Percentiles rank a stretch among this genome's conserved stretches.
Evolutionary conservation across 2,113 vertebrate species (phyloP).

Genomic region (Archocentrus centrarchus): DNA sequence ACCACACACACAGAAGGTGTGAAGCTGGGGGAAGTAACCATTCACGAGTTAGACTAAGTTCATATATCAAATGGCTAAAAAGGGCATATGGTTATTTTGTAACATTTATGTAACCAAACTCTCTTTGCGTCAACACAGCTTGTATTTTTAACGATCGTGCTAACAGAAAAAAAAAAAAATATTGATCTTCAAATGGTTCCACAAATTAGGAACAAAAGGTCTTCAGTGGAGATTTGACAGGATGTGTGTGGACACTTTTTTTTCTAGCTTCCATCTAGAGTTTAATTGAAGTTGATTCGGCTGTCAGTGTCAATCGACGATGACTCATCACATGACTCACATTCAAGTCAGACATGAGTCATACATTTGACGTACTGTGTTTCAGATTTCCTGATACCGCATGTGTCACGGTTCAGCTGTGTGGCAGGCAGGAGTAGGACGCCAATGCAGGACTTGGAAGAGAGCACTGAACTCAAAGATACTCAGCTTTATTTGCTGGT

Average conservation of each 20-base stretch:
- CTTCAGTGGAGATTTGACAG: neutral
- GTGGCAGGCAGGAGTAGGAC: too few relatives aligned
- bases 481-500: too few relatives aligned
- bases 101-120: slow-evolving; percentile 6
- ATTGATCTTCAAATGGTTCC: slow-evolving; percentile 13
- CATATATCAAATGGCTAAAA: neutral
- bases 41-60: neutral
- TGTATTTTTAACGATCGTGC: neutral
- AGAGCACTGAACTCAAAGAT: too few relatives aligned
- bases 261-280: neutral
- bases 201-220: slow-evolving; percentile 12
- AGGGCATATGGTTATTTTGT: neutral
- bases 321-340: neutral
- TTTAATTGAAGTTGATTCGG: neutral
- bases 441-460: too few relatives aligned
- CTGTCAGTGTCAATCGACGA: neutral
- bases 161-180: slow-evolving; percentile 14
- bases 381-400: neutral
- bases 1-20: neutral
- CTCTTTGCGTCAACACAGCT: neutral
- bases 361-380: neutral
- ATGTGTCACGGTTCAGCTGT: too few relatives aligned
- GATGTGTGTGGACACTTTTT: rapidly evolving
- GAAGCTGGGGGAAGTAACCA: neutral
- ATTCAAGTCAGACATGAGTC: neutral